Base-by-base conservation (phyloP, 1,140 invertebrate genomes). In the Bombus cullumanus region DNA sequence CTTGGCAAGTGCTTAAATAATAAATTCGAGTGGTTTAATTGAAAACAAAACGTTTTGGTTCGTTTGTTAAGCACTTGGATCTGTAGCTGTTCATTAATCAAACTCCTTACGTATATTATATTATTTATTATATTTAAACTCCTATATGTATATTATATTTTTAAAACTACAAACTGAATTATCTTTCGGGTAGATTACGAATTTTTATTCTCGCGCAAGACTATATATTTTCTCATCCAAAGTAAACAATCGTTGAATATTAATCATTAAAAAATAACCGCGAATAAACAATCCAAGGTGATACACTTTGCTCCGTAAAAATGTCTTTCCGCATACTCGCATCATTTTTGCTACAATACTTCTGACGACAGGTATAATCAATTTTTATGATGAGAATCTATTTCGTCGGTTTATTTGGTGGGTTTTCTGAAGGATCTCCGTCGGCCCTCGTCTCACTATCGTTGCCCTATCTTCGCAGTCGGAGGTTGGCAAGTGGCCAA, bases 401-500 rank as follows among this genome's bases (percentile, higher is more conserved):
- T 53, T 62, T 43, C 18, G 5, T 66, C 47, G 18, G 13, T 43
- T 6, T 47, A n/a, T 18, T 28, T 5, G 4, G n/a, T 37, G 31
- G 62, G 28, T 39, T 89, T 79, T 82, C 71, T 1, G 18, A 31
- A 43, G 18, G 10, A 73, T 72, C 53, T 47, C n/a, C 34, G 68
- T 72, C 37, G 47, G 8, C 39, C n/a, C 34, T 43, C 47, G 59
- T 22, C 62, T 57, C 34, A 0, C 72, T 69, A 57, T 62, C 72
- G 47, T 53, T 22, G 25, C 31, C 57, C 39, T 57, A 81, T 59
- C 73, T 57, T 86, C 80, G 53, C 69, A 79, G 53, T 72, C 53
- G 66, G 59, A 39, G 80, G 12, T 74, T 90, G 85, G 89, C 81
- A 34, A 76, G 25, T 68, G 25, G 85, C 89, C 87, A 88, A 85